Base-by-base conservation (phyloP, 2,113 vertebrate genomes). In the Equus quagga region DNA sequence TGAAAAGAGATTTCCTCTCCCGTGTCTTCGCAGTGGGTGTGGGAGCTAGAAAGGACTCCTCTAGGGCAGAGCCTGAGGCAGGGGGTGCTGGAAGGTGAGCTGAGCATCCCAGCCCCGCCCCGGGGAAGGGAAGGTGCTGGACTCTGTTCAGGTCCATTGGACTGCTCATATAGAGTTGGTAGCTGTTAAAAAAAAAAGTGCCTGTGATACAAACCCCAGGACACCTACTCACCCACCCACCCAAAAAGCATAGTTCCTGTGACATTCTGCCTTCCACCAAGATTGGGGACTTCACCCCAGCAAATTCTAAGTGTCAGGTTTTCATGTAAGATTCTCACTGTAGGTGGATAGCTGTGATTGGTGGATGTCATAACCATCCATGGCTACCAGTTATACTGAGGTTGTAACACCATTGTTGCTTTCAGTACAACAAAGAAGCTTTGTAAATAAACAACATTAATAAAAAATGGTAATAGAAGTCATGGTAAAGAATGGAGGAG, bases 401-500 rank as follows among this genome's bases (percentile, higher is more conserved):
- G 98, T 99, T 98, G 98, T 99, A 99, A 99, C 99, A 99, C 99
- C 98, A 99, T 99, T 99, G 99, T 99, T 99, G 99, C 99, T 99
- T 99, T 99, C 98, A 99, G 98, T 99, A 99, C 98, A 98, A 96
- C 73, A 98, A 98, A 82, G 64, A 33, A 98, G 97, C 98, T 99
- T 99, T 99, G 99, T 99, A 99, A 99, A 99, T 99, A 99, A 99
- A 99, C 99, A 99, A 99, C 98, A 99, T 99, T 99, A 31, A 31
- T 56, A 58, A 79, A 21, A 65, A 8, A n/a, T 26, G 13, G 51
- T 70, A n/a, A 28, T 26, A n/a, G 41, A 46, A 56, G 36, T 51
- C 62, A 49, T 44, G 7, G 82, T 76, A 64, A 81, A 56, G 73
- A 72, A 73, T 2, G 28, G 49, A 54, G 11, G 76, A 65, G 58